Conservation (phyloP, 2,113 vertebrate genomes). For the Syrrhaptes paradoxus region DNA sequence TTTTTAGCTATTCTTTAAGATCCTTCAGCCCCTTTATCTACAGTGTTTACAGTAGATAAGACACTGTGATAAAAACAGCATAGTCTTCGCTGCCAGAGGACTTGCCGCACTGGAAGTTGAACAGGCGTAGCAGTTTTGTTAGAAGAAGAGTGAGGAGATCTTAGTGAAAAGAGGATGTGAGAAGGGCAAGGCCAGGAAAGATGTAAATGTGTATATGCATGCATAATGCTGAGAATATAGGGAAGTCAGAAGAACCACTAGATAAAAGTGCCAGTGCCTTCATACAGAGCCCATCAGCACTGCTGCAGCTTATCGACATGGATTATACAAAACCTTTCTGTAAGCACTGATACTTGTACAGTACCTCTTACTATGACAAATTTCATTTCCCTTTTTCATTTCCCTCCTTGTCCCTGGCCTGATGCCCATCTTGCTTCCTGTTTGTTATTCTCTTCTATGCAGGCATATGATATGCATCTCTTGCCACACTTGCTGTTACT, state of each 20-base stretch:
- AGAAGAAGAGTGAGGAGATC: neutral
- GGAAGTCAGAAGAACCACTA: neutral
- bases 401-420: neutral
- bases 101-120: neutral
- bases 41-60: neutral
- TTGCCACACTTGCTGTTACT: neutral
- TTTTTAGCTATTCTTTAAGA: neutral
- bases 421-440: neutral
- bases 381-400: conserved; percentile 47
- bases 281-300: rapidly evolving
- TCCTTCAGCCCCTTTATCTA: neutral
- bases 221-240: neutral
- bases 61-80: neutral
- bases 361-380: neutral
- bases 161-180: conserved; percentile 35
- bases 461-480: neutral
- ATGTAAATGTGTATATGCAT: neutral
- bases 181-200: neutral
- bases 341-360: neutral
- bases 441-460: neutral
- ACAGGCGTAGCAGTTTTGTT: neutral
- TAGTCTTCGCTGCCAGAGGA: neutral
- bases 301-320: neutral
- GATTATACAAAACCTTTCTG: neutral
- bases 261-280: neutral